Evolutionary conservation across 1,140 invertebrate species (phyloP).

Genomic region (Acromyrmex heyeri): DNA sequence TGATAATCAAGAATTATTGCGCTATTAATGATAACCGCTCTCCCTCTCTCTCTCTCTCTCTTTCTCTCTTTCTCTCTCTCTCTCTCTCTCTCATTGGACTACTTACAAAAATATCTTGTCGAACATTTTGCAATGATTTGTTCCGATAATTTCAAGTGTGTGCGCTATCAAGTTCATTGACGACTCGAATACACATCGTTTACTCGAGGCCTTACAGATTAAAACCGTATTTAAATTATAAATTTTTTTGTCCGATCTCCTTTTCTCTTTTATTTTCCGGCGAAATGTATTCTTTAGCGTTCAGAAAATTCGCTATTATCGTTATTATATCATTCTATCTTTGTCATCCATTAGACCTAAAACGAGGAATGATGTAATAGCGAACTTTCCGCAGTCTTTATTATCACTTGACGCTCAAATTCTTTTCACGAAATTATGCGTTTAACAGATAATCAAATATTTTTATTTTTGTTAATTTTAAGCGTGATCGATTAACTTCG

Average conservation of each 20-base stretch:
- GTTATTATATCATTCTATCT: too few species aligned
- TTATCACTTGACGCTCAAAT: background rate
- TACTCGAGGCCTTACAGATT: background rate
- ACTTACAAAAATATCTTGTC: constrained; percentile 19
- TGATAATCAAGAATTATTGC: constrained; percentile 11
- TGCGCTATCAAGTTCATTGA: constrained; percentile 26
- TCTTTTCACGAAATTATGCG: background rate
- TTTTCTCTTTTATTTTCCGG: background rate
- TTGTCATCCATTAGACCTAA: too few species aligned
- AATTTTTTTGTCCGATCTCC: background rate
- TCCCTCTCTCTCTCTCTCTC: background rate
- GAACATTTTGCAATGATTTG: background rate
- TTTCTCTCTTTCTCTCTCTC: background rate
- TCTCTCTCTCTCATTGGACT: background rate
- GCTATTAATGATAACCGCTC: background rate
- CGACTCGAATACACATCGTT: background rate
- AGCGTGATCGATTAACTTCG: background rate
- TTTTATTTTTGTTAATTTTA: constrained; percentile 15
- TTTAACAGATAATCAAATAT: background rate
- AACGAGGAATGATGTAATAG: too few species aligned
- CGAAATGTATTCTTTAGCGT: background rate
- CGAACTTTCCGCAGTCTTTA: background rate
- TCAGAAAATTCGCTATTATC: too few species aligned
- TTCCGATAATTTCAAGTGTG: constrained; percentile 24
- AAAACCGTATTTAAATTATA: background rate